Base-by-base conservation (phyloP, 2,888 invertebrate genomes). In the Lomographa bimaculata region DNA sequence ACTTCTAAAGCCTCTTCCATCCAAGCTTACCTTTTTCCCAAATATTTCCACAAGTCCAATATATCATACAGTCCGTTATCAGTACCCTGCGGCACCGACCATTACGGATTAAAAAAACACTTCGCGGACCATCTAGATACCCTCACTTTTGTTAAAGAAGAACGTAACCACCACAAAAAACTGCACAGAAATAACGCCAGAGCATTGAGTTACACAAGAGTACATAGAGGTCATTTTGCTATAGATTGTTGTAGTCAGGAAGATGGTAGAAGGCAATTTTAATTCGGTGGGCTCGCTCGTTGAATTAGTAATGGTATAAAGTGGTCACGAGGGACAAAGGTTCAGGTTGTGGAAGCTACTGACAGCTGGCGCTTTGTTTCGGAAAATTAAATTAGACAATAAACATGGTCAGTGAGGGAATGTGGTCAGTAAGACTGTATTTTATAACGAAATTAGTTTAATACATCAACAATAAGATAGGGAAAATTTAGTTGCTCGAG, bases 61-160 rank as follows among this genome's bases (percentile, higher is more conserved):
- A 71, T 69, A 72, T 84, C 82, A 83, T 81, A 75, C 57, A 53
- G 61, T 47, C 54, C 72, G 74, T 71, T 85, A 83, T 84, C 83
- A 70, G 73, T 30, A 34, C 43, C 59, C 54, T 54, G 50, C 52
- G 38, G 48, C 59, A 64, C 68, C 54, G 9, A 16, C 79, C 75
- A 79, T 83, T 82, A 78, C 62, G 76, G 81, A 83, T 85, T 84
- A 83, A 84, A 85, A 74, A 82, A 79, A 78, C 74, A 79, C 73
- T 80, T 74, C 72, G 67, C 72, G 66, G 58, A 48, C 72, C 78
- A 79, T 76, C 74, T 67, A 72, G 77, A 81, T 80, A 79, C 54
- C 52, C 51, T 39, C 42, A 24, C 43, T 35, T n/a, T 7, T 8
- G 5, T 8, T 28, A 2, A 30, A 36, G 7, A 46, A 39, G 12